Conservation (phyloP, 2,888 invertebrate genomes). For the Caenorhabditis sinica region DNA sequence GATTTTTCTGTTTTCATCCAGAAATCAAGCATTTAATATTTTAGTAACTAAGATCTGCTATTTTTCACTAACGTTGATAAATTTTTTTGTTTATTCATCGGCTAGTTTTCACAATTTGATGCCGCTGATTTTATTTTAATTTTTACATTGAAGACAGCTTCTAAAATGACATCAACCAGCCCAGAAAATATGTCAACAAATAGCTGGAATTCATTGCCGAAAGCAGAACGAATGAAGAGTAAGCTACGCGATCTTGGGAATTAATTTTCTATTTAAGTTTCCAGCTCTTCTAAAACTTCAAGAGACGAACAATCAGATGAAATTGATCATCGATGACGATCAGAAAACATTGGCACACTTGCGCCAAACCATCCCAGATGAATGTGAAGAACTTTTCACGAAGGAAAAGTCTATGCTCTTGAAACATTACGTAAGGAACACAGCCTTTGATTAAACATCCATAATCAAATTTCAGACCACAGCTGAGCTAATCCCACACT, state of each 20-base stretch:
- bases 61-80: too few relatives aligned
- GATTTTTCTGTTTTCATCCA: not conserved
- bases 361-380: slow-evolving; percentile 41
- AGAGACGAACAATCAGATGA: slow-evolving; percentile 23
- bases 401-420: slow-evolving; percentile 32
- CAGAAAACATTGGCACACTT: slow-evolving; percentile 43
- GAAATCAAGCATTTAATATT: too few relatives aligned
- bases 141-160: not conserved
- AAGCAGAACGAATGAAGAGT: slow-evolving; percentile 43
- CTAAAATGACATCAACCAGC: slow-evolving; percentile 23
- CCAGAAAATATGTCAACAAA: slow-evolving; percentile 33
- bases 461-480: slow-evolving; percentile 24
- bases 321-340: slow-evolving; percentile 28
- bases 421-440: slow-evolving; percentile 42
- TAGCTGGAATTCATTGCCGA: slow-evolving; percentile 45
- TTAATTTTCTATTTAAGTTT: not conserved
- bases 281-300: slow-evolving; percentile 43
- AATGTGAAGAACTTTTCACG: slow-evolving; percentile 38
- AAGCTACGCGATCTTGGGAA: not conserved
- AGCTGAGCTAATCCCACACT: slow-evolving; percentile 24
- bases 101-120: too few relatives aligned
- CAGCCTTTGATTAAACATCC: not conserved
- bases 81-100: too few relatives aligned
- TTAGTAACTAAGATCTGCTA: too few relatives aligned
- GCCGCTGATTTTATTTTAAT: not conserved